Evolutionary conservation across 2,888 invertebrate genomes (phyloP), one percentile per base, ranked within the genome.

Genomic region (Anarsia innoxiella): DNA sequence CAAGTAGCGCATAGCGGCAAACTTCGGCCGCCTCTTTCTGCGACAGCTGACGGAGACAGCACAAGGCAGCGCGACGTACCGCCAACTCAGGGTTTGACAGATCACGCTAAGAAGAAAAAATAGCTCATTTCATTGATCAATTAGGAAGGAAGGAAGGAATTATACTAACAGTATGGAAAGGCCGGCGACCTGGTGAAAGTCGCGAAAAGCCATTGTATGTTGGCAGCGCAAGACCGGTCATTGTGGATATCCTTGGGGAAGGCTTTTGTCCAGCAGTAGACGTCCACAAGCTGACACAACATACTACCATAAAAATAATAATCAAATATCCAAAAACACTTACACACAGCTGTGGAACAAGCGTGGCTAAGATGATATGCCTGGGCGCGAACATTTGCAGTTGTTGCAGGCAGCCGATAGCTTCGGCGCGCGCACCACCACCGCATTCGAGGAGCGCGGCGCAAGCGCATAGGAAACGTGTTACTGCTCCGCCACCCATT

Each of bases 11-110:
- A 64, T 96, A 92, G 49, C 96, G 94, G 66, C 97, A 97, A 3
- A 99, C 96, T 78, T 98, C 97, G 48, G 92, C 92, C 0, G 99
- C 97, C 68, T 99, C 99, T 31, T 97, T 89, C 70, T 99, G 99
- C 4, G 97, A 94, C 51, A 99, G 73, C 72, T 99, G 99, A 0
- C 99, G 89, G 29, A 99, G 83, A 66, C 99, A 99, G 3, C 97
- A 93, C 30, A 99, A 92, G 0, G 98, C 95, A 3, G 99, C 97
- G 69, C 97, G 92, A 13, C 99, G 89, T 9, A 99, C 86, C 32
- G 96, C 88, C 36, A 99, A 80, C 84, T 99, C 97, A 28, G 93
- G 91, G 62, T 95, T 96, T 0, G 93, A 91, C 38, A 99, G 80
- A 15, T 94, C 95, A 2, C 39, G 39, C 44, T 39, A 16, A 4